phyloP scores from a whole-genome alignment of 1,140 invertebrate genomes.

The Listronotus oregonensis region DNA sequence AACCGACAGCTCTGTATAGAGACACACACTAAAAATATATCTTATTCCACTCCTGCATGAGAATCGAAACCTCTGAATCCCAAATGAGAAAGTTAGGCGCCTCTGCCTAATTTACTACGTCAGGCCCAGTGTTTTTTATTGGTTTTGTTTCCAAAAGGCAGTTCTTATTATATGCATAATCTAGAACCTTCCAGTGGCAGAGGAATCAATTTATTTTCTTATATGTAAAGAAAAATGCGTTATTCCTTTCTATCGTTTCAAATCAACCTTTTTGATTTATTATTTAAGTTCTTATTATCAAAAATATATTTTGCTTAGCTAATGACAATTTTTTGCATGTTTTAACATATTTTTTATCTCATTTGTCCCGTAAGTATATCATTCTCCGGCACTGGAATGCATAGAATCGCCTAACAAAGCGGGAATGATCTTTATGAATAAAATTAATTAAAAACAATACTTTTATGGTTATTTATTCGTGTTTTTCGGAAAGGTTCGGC shows the following conservation, averaged over 20 bases:
- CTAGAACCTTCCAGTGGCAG: slow-evolving; percentile 11
- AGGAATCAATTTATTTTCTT: background rate
- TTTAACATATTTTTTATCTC: no score
- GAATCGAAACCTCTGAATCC: slow-evolving; percentile 22
- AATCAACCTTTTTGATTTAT: no score
- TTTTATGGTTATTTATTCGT: slow-evolving; percentile 38
- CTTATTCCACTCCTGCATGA: slow-evolving; percentile 1
- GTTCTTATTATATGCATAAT: slow-evolving; percentile 29
- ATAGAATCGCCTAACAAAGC: background rate
- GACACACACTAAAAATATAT: no score
- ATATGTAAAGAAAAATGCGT: no score
- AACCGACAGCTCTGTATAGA: no score
- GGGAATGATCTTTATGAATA: slow-evolving; percentile 32
- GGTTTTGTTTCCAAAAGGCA: slow-evolving; percentile 28
- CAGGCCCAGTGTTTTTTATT: slow-evolving; percentile 27
- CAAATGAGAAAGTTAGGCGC: slow-evolving; percentile 35
- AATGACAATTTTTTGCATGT: no score
- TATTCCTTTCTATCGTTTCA: no score
- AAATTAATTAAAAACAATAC: slow-evolving; percentile 39
- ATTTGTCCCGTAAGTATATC: no score
- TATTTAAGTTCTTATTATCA: no score
- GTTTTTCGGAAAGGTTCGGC: slow-evolving; percentile 22
- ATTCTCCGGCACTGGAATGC: background rate
- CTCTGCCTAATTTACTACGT: slow-evolving; percentile 29
- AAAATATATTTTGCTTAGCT: no score